These are phyloP conservation scores for Patella ulyssiponensis DNA, from an alignment of 2,888 invertebrate species.

Conservation along the genomic window DNA sequence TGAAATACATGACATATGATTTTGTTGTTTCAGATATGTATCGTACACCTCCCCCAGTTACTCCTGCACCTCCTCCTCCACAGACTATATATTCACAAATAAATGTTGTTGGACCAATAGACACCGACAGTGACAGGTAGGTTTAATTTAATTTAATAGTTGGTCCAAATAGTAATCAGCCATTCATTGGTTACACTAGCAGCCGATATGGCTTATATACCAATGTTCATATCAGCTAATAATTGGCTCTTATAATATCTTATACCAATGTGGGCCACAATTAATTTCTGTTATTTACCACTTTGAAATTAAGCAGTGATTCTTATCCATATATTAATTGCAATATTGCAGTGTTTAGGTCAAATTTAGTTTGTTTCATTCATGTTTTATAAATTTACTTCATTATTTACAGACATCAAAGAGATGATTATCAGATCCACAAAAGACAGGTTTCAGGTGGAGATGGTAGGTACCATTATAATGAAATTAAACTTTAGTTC, in stretches of 20 bases:
- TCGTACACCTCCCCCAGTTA: conserved; percentile 38
- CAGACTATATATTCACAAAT: conserved; percentile 26
- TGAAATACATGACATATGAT: too few relatives aligned
- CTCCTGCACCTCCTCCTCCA: conserved; percentile 34
- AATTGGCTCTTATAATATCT: too few relatives aligned
- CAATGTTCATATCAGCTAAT: too few relatives aligned
- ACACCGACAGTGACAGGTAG: conserved; percentile 11
- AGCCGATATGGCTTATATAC: too few relatives aligned
- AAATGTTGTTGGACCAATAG: conserved; percentile 22
- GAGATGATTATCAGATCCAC: conserved; percentile 37
- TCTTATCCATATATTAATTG: too few relatives aligned
- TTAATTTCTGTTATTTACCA: too few relatives aligned
- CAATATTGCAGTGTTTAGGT: too few relatives aligned
- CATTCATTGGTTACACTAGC: neutral
- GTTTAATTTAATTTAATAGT: neutral
- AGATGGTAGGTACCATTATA: conserved; percentile 21
- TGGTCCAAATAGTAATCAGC: neutral
- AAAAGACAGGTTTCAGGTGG: conserved; percentile 39
- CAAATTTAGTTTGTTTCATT: too few relatives aligned
- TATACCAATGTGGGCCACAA: too few relatives aligned
- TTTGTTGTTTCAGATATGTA: conserved; percentile 32
- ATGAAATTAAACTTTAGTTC: neutral
- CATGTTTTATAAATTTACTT: too few relatives aligned
- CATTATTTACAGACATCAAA: neutral
- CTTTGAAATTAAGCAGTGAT: too few relatives aligned